phyloP scores from a whole-genome alignment of 1,140 invertebrate genomes.

The Drosophila biarmipes region DNA sequence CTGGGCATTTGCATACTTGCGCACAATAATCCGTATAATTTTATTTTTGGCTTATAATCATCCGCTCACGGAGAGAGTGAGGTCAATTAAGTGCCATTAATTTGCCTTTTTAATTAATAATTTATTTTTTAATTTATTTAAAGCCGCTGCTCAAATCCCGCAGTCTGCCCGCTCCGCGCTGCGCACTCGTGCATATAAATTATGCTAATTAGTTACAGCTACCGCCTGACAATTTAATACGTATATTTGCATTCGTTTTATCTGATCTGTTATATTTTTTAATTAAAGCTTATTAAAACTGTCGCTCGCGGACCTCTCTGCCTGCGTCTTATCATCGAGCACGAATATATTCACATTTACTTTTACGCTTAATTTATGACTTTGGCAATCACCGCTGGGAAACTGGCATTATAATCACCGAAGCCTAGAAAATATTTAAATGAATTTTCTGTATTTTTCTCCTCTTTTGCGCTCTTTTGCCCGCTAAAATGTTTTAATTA shows the following conservation, averaged over 20 bases:
- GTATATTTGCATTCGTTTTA: slow-evolving; percentile 42
- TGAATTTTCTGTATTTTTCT: slow-evolving; percentile 27
- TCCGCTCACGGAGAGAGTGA: slow-evolving; percentile 6
- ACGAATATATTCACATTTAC: slow-evolving; percentile 57
- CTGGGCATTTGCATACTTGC: slow-evolving; percentile 34
- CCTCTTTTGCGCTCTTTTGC: slow-evolving; percentile 27
- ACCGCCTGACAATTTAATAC: slow-evolving; percentile 42
- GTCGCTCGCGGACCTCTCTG: slow-evolving; percentile 25
- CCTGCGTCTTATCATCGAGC: slow-evolving; percentile 26
- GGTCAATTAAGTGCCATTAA: slow-evolving; percentile 57
- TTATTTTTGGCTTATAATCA: slow-evolving; percentile 27
- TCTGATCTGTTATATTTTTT: slow-evolving; percentile 53
- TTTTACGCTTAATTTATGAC: slow-evolving; percentile 61
- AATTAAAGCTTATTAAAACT: slow-evolving; percentile 77
- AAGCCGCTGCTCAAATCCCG: slow-evolving; percentile 54
- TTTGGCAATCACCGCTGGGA: slow-evolving; percentile 29
- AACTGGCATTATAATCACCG: slow-evolving; percentile 20
- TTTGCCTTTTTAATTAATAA: slow-evolving; percentile 74
- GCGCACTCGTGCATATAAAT: slow-evolving; percentile 71
- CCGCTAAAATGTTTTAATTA: slow-evolving; percentile 69
- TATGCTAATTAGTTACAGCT: slow-evolving; percentile 79
- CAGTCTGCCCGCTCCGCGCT: slow-evolving; percentile 2
- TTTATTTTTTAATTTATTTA: slow-evolving; percentile 74
- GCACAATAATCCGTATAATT: slow-evolving; percentile 23
- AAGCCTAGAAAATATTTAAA: slow-evolving; percentile 55